These are phyloP conservation scores for Epizoanthus ramosus DNA, from an alignment of 92 coral and sea anemone genomes.

Conservation along the genomic window DNA sequence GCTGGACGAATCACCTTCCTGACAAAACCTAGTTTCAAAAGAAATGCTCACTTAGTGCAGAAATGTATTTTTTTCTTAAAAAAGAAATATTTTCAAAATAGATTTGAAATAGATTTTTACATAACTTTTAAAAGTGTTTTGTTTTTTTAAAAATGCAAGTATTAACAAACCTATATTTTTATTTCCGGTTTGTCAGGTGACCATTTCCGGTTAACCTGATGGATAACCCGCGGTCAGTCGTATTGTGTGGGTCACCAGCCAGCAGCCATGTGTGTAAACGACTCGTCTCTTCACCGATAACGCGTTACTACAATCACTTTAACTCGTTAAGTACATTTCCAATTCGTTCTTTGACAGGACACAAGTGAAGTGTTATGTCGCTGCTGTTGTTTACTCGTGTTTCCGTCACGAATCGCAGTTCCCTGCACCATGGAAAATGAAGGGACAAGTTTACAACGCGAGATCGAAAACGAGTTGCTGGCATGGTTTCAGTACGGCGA, in stretches of 20 bases:
- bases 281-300: not conserved
- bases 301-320: not conserved
- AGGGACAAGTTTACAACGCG: not conserved
- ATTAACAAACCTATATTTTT: no score
- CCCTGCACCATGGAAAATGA: not conserved
- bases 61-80: no score
- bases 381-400: not conserved
- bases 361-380: not conserved
- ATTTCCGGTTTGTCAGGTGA: constrained; percentile 32
- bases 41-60: no score
- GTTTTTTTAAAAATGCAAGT: no score
- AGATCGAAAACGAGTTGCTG: constrained; percentile 9
- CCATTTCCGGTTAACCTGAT: constrained; percentile 26
- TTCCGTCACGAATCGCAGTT: not conserved
- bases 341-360: not conserved
- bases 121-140: no score
- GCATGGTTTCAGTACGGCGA: constrained; percentile 38
- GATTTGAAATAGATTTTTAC: no score
- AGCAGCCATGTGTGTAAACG: not conserved
- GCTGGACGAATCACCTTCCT: no score
- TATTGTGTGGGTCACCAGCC: not conserved
- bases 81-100: no score
- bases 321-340: not conserved
- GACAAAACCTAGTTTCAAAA: no score
- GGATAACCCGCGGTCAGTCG: not conserved